Evolutionary conservation across 1,140 invertebrate species (phyloP), one percentile per base, ranked within the genome.

Genomic region (Andrena cerasifolii): DNA sequence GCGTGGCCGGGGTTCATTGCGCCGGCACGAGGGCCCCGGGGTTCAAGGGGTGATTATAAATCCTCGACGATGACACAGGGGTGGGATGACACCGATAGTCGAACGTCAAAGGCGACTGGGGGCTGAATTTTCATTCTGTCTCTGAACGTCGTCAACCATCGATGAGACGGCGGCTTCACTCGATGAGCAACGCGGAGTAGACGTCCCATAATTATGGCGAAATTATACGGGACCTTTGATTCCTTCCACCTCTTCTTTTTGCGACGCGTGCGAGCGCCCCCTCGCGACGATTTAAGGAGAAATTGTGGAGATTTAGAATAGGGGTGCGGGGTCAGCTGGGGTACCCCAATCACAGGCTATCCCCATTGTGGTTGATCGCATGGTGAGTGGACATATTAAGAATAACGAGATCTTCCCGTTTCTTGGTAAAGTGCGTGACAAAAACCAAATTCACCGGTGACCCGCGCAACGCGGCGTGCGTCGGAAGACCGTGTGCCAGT

Each of bases 11-110:
- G 61, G 61, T 49, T 65, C 62, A 43, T 47, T 49, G 26, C 43
- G 43, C 18, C 43, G 43, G 4, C 16, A 49, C 67, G 53, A 58
- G 21, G 56, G 43, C 21, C 28, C 54, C 40, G 43, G 26, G 61
- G 16, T 24, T 62, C 40, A 33, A 78, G 59, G 70, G 77, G 68
- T 74, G 77, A 79, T 66, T 59, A 56, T 75, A 66, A 75, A 66
- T 75, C 61, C 71, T 58, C 61, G 77, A 58, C 21, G 56, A 58
- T 53, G 66, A 77, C 49, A 33, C 24, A 40, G 24, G 77, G 72
- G 56, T 51, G 47, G 45, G 61, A 59, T 49, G 78, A 79, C 45
- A 68, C 63, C 63, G 54, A 79, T 77, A 79, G 77, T 47, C 58
- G 68, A 49, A 5, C 62, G 45, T 77, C 75, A 77, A 77, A 76